A percentile compares a stretch with the other conserved stretches of the same genome.
These are phyloP conservation scores for Tarsius wallacei DNA, from an alignment of 2,797 vertebrate species.

Conservation along the genomic window DNA sequence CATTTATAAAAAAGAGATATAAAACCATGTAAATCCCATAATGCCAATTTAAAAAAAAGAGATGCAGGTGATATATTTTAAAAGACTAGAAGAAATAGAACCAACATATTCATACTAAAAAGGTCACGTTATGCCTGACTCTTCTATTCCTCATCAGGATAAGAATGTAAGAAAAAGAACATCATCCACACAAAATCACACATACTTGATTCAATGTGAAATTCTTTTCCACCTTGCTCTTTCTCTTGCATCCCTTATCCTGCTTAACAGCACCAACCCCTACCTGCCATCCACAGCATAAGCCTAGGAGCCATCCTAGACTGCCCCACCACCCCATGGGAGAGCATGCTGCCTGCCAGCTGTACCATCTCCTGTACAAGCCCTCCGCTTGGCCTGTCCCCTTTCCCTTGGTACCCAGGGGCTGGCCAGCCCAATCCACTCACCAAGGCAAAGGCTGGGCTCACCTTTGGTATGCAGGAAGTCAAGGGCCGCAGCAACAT, in stretches of 20 bases:
- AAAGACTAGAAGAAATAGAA: conserved; percentile 37
- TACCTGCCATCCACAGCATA: neutral
- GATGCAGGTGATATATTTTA: neutral
- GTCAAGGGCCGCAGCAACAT: conserved; percentile 96
- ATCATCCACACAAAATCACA: neutral
- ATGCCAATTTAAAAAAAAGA: conserved; percentile 34
- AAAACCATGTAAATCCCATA: conserved; percentile 28
- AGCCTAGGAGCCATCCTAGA: too few relatives aligned
- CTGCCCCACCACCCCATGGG: neutral
- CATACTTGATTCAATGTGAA: neutral
- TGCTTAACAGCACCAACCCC: neutral
- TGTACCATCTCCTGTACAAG: neutral
- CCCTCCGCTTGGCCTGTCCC: neutral
- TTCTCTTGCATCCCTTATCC: neutral
- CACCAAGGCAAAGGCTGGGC: neutral
- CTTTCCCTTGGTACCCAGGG: neutral
- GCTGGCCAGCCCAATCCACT: neutral
- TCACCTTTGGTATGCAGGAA: conserved; percentile 99
- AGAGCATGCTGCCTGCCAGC: neutral
- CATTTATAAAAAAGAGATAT: conserved; percentile 46
- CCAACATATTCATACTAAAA: neutral
- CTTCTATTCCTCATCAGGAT: conserved; percentile 40
- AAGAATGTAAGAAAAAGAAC: conserved; percentile 39
- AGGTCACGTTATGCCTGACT: neutral
- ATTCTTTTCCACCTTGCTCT: neutral